phyloP scores from a whole-genome alignment of 2,113 vertebrate species.

The Haplochromis burtoni region DNA sequence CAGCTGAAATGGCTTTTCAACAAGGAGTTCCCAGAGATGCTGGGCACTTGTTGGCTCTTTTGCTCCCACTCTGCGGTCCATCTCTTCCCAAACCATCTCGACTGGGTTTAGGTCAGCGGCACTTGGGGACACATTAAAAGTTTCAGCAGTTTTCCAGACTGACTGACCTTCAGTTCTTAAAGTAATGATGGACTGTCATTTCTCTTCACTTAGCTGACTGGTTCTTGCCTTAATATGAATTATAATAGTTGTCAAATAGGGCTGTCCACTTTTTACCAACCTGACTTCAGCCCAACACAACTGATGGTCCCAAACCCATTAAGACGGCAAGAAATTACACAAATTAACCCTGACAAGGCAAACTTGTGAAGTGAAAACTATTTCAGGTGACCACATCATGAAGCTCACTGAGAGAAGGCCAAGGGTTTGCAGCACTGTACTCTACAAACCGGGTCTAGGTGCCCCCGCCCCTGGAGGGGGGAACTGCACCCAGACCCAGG shows the following conservation, averaged over 20 bases:
- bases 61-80: neutral
- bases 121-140: neutral
- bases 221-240: accelerated
- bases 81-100: neutral
- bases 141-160: neutral
- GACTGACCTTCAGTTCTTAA: neutral
- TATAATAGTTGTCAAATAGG: neutral
- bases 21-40: neutral
- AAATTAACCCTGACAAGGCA: neutral
- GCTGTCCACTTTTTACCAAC: neutral
- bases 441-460: no score
- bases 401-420: neutral
- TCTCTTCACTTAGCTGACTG: neutral
- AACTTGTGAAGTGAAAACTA: neutral
- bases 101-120: neutral
- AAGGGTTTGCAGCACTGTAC: neutral
- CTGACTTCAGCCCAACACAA: neutral
- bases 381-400: neutral
- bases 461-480: no score
- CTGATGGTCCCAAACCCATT: neutral
- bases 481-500: no score
- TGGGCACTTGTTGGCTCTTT: neutral
- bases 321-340: accelerated
- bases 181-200: neutral
- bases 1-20: neutral